A percentile compares a stretch with the other conserved stretches of the same genome.
These are phyloP conservation scores for Ginglymostoma cirratum DNA, from an alignment of 2,113 vertebrate species.

Conservation along the genomic window DNA sequence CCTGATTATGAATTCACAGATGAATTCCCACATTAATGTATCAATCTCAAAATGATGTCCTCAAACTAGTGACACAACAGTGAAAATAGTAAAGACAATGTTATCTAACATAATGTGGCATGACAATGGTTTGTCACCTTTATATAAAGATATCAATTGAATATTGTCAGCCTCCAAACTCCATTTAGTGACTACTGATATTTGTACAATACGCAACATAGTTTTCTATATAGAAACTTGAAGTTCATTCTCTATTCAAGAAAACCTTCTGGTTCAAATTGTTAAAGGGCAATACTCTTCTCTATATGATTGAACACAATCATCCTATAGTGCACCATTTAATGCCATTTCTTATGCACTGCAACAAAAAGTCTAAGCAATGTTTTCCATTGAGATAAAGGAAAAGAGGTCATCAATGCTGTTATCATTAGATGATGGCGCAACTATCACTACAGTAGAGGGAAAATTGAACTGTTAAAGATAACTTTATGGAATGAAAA, in stretches of 20 bases:
- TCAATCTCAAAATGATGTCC: not conserved
- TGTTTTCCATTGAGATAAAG: not conserved
- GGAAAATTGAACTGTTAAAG: constrained; percentile 9
- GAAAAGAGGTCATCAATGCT: not conserved
- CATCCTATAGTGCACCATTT: not conserved
- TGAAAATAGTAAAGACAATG: not conserved
- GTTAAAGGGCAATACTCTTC: not conserved
- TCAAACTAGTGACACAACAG: not conserved
- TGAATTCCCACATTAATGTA: not conserved
- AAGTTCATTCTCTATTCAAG: not conserved
- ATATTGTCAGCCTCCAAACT: not conserved
- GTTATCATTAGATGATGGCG: not conserved
- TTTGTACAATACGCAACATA: not conserved
- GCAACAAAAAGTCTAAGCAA: not conserved
- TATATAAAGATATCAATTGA: not conserved
- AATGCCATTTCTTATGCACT: not conserved
- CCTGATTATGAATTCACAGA: not conserved
- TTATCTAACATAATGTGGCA: not conserved
- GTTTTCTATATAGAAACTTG: not conserved
- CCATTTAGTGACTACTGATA: not conserved
- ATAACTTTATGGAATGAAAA: not conserved
- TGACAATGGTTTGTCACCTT: not conserved
- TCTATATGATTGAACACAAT: not conserved
- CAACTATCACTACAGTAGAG: not conserved
- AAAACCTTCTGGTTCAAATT: not conserved